Base-by-base conservation (phyloP, 2,113 vertebrate species). In the Sphaerodactylus townsendi region DNA sequence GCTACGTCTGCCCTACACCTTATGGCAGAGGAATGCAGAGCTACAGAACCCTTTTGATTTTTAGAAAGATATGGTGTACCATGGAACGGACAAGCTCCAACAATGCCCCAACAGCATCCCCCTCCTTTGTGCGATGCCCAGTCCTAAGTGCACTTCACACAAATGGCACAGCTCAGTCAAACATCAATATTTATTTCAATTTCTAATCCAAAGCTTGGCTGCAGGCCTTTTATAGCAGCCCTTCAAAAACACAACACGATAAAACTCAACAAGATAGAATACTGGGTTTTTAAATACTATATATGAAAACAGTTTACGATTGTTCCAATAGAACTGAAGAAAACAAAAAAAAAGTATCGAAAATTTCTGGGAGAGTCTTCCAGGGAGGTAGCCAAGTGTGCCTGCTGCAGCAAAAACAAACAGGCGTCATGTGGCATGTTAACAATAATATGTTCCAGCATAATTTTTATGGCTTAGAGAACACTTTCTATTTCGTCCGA, bases 221-320 rank as follows among this genome's bases (percentile, higher is more conserved):
- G 28, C 35, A 46, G 41, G 64, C 10, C 37, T 69, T 84, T 77
- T 69, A 53, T 28, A 53, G 53, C 33, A 68, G 21, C 74, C 19
- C 62, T 68, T 66, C 68, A 68, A 84, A 71, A 75, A 70, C 39
- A 48, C 23, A 37, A 62, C 53, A 64, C 33, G 72, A 64, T 85
- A 71, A 79, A 62, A 64, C 56, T 50, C 14, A 48, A 66, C 39
- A 72, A 64, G 30, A 37, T n/a, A 71, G 62, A 64, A 79, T 28
- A 71, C 68, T 69, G 33, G 1, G 39, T 37, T 68, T n/a, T 64
- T 48, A 62, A 79, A 48, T 37, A 48, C n/a, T 79, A 21, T 64
- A 64, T 71, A 23, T 64, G 39, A 64, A 79, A 79, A 85, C 83
- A 72, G 39, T 64, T 72, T 30, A 64, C 28, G 79, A 79, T 25